Conservation (phyloP, 2,888 invertebrate species). For the Bruchidius siliquastri region DNA sequence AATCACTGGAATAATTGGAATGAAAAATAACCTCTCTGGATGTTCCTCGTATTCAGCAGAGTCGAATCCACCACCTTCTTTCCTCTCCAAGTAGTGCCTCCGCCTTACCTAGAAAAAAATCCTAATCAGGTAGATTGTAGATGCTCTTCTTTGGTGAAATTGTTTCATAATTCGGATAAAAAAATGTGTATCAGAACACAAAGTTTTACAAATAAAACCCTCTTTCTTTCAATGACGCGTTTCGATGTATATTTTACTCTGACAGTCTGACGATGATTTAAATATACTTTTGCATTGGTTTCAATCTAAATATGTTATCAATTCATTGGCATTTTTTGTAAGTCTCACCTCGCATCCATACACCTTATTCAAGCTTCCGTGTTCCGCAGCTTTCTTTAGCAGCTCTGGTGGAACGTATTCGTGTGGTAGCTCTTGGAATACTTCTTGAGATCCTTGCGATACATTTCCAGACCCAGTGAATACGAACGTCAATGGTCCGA, state of each 20-base stretch:
- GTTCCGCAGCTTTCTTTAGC: conserved; percentile 91
- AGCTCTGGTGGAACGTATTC: conserved; percentile 96
- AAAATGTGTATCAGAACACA: too few relatives aligned
- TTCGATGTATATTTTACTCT: too few relatives aligned
- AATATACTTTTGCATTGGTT: too few relatives aligned
- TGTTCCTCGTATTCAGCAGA: conserved; percentile 81
- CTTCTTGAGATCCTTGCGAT: conserved; percentile 82
- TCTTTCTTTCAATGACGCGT: too few relatives aligned
- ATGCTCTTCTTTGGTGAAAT: too few relatives aligned
- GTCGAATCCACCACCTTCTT: conserved; percentile 90
- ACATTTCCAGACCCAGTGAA: conserved; percentile 99
- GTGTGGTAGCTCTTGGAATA: conserved; percentile 94
- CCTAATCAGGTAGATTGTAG: too few relatives aligned
- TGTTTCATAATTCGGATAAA: too few relatives aligned
- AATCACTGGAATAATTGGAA: too few relatives aligned
- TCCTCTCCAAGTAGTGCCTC: conserved; percentile 87
- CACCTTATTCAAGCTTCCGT: conserved; percentile 93
- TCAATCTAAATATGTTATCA: too few relatives aligned
- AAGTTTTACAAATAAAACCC: too few relatives aligned
- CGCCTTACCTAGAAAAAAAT: conserved; percentile 57
- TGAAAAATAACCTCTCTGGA: conserved; percentile 68
- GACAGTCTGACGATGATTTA: too few relatives aligned
- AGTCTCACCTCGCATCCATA: conserved; percentile 84
- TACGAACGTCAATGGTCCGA: conserved; percentile 95
- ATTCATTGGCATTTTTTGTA: not conserved